phyloP scores from a whole-genome alignment of 2,113 vertebrate genomes.

The Pygoscelis antarcticus region DNA sequence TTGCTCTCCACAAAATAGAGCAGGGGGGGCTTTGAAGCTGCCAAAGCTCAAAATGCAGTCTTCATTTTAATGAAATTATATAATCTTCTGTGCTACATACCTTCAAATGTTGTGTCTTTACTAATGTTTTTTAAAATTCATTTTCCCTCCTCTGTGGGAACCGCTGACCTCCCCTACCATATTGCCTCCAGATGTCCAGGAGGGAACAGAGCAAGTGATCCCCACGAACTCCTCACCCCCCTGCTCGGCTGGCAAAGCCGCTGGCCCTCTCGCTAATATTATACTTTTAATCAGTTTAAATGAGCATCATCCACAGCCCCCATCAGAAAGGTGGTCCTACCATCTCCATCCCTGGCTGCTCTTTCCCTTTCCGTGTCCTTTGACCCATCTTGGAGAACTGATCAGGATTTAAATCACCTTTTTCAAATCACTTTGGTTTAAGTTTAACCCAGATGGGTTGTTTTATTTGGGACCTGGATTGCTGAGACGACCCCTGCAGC shows the following conservation, averaged over 20 bases:
- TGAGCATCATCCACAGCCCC: background rate
- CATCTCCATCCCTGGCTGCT: background rate
- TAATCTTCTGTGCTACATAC: background rate
- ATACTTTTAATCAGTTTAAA: background rate
- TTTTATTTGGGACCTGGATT: background rate
- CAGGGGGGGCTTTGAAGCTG: background rate
- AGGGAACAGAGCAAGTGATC: background rate
- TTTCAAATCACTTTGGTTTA: background rate
- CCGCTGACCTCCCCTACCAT: background rate
- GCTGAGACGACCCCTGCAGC: background rate
- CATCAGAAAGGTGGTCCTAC: background rate
- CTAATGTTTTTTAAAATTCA: background rate
- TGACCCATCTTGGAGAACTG: background rate
- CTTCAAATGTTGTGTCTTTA: background rate
- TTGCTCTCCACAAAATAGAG: background rate
- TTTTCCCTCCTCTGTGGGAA: background rate
- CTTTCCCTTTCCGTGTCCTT: background rate
- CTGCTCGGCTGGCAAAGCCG: background rate
- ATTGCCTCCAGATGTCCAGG: constrained; percentile 16
- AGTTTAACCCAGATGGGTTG: background rate
- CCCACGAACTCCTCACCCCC: background rate
- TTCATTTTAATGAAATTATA: background rate
- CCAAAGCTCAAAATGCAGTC: background rate
- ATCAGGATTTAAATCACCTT: background rate
- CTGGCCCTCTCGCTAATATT: rapidly evolving